Percentiles rank a stretch among this genome's conserved stretches.
Conservation (phyloP, 2,888 invertebrate species). For the Euproctis similis region DNA sequence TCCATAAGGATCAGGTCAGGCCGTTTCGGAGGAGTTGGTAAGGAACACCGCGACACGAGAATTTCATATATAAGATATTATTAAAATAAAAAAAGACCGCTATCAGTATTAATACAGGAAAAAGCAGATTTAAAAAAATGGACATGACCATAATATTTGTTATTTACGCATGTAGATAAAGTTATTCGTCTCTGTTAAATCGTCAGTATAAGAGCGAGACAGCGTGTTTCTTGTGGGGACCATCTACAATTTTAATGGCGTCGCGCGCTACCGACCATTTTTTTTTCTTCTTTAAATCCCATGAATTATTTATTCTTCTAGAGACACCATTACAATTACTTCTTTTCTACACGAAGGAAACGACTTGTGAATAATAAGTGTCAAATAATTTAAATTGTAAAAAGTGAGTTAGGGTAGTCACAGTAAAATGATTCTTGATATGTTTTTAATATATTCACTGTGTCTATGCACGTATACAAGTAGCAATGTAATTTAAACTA, state of each 20-base stretch:
- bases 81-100: neutral
- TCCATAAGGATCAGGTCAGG: no score
- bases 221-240: conserved; percentile 31
- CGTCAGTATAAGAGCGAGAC: conserved; percentile 10
- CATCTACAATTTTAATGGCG: conserved; percentile 68
- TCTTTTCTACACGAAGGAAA: conserved; percentile 57
- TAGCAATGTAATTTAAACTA: no score
- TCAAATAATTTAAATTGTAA: conserved; percentile 31
- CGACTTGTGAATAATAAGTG: conserved; percentile 55
- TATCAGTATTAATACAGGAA: no score
- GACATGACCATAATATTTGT: conserved; percentile 4
- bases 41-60: no score
- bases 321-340: conserved; percentile 68
- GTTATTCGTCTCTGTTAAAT: conserved; percentile 16
- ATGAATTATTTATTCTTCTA: conserved; percentile 67
- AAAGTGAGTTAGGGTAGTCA: conserved; percentile 22
- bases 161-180: conserved; percentile 12
- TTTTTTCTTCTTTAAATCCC: conserved; percentile 65
- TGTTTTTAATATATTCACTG: conserved; percentile 4
- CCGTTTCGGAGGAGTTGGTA: no score
- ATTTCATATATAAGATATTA: no score
- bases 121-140: conserved; percentile 1
- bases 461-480: conserved; percentile 3
- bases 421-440: conserved; percentile 8
- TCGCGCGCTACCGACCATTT: conserved; percentile 45